These are phyloP conservation scores for Lutraria lutraria DNA, from an alignment of 2,888 invertebrate genomes.

Conservation along the genomic window DNA sequence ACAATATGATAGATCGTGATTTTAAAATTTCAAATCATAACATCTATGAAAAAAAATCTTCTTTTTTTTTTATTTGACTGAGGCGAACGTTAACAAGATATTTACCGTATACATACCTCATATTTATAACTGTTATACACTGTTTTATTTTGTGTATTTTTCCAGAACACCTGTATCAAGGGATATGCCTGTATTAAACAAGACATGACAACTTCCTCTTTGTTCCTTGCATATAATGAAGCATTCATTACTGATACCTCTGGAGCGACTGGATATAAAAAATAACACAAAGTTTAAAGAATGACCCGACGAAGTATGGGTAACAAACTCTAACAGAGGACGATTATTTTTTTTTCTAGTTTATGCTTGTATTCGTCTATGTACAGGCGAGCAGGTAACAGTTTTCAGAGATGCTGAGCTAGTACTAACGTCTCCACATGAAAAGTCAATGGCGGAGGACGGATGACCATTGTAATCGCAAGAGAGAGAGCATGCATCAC, in stretches of 20 bases:
- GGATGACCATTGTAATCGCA: too few relatives aligned
- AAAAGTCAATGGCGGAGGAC: neutral
- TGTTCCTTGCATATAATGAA: neutral
- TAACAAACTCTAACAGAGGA: neutral
- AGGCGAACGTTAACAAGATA: neutral
- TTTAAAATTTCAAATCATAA: too few relatives aligned
- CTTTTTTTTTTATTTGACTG: too few relatives aligned
- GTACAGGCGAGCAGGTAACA: neutral
- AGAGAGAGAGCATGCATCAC: too few relatives aligned
- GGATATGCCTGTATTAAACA: constrained; percentile 9
- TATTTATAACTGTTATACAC: neutral
- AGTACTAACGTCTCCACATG: neutral
- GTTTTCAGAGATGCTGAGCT: neutral
- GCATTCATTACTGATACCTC: neutral
- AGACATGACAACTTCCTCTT: neutral
- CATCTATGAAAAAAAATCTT: too few relatives aligned
- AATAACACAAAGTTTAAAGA: neutral
- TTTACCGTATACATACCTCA: neutral
- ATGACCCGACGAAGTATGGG: neutral
- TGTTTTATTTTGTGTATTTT: neutral
- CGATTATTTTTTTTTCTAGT: neutral
- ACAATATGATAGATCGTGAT: too few relatives aligned
- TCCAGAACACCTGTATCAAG: neutral
- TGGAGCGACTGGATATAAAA: neutral
- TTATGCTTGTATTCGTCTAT: neutral